Base-by-base conservation (phyloP, 2,797 vertebrate genomes). In the Poecilia gillii region DNA sequence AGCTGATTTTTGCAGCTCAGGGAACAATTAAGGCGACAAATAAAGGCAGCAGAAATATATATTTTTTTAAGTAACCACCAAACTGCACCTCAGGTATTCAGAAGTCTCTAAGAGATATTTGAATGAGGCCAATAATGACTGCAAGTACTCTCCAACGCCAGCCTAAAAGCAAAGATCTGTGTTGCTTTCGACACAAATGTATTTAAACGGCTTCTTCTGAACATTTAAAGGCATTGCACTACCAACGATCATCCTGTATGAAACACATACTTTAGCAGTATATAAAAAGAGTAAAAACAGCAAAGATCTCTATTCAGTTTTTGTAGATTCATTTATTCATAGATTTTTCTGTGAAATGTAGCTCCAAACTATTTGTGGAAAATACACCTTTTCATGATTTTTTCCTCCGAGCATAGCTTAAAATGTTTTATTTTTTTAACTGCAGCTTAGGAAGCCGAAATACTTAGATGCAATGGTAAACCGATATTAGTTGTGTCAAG, bases 81-180 rank as follows among this genome's bases (percentile, higher is more conserved):
- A 89, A 89, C 91, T 84, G 81, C 86, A 81, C 78, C 59, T 77
- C 77, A 90, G 79, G 77, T 78, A 85, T 86, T 84, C 73, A 86
- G 62, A 74, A 78, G 80, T 87, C 85, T 90, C 85, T 85, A 78
- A 83, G 91, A 90, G 88, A 90, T 90, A 91, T 89, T 92, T 93
- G 89, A 80, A 88, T 73, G 59, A 84, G 86, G 90, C 88, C 91
- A 93, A 89, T 94, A 93, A 94, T 92, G 89, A 93, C 89, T 83
- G 82, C 91, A 90, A 94, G 90, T 90, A 82, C 87, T 89, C 90
- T 91, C 87, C 31, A 55, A 62, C 81, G 87, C 72, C 84, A 75
- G 78, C 81, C 91, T 84, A 62, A 74, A 77, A 89, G 84, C 87
- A 85, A 83, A 82, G 83, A 70, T 80, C 90, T 82, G 88, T 74